Conservation (phyloP, 2,797 vertebrate species). For the Moxostoma hubbsi region DNA sequence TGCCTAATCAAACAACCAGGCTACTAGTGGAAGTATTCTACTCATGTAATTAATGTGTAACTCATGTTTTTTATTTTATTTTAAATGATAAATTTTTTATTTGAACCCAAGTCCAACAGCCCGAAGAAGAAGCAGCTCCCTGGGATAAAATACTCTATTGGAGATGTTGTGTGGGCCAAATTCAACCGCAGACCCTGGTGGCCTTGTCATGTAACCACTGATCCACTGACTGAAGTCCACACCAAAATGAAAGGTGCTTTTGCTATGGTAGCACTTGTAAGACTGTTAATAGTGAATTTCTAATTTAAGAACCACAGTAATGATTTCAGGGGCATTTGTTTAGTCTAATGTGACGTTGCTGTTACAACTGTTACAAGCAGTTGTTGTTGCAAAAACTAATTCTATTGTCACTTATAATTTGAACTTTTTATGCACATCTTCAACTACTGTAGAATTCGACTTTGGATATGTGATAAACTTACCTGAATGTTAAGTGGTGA, state of each 20-base stretch:
- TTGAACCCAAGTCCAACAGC: constrained; percentile 75
- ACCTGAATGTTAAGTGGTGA: neutral
- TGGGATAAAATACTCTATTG: constrained; percentile 85
- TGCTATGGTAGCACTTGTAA: neutral
- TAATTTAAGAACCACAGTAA: no score
- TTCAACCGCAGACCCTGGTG: constrained; percentile 97
- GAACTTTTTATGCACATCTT: neutral
- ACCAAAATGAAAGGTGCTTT: constrained; percentile 93
- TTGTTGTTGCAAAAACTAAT: neutral
- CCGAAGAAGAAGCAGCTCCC: constrained; percentile 84
- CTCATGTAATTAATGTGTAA: neutral
- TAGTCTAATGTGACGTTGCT: no score
- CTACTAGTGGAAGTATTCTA: neutral
- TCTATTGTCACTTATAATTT: neutral
- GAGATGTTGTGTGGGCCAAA: constrained; percentile 97
- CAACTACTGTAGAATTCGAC: neutral
- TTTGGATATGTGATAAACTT: neutral
- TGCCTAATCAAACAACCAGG: neutral
- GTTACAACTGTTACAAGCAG: no score
- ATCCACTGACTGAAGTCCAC: constrained; percentile 84
- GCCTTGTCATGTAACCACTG: constrained; percentile 89
- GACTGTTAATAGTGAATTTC: neutral
- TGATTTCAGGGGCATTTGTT: no score
- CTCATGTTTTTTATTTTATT: no score
- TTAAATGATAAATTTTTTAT: constrained; percentile 11